phyloP scores from a whole-genome alignment of 2,113 vertebrate genomes.

The Dolichallabes microphthalmus region DNA sequence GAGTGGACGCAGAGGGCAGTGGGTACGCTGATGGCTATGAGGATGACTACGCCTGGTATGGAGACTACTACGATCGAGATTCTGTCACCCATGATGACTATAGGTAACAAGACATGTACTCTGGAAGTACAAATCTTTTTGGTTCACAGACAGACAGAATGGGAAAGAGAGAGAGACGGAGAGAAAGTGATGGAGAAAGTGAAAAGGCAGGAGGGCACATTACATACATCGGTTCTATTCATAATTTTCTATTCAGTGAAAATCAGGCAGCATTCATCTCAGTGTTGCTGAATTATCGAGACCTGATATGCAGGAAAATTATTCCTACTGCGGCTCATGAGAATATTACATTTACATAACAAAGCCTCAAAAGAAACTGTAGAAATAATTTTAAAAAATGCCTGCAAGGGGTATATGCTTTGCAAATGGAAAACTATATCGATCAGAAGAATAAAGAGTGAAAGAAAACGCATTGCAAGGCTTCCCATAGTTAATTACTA shows the following conservation, averaged over 20 bases:
- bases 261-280: constrained; percentile 7
- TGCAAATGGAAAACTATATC: neutral
- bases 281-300: neutral
- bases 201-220: neutral
- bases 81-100: constrained; percentile 72
- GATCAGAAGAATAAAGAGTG: neutral
- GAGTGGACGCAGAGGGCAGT: constrained; percentile 66
- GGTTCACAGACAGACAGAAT: neutral
- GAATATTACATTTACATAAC: constrained; percentile 19
- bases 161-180: neutral
- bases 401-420: neutral
- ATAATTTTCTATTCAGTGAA: neutral
- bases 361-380: neutral
- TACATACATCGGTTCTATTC: neutral
- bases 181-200: neutral
- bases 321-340: neutral
- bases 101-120: constrained; percentile 65
- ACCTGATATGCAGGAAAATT: neutral
- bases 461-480: neutral
- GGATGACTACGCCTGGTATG: constrained; percentile 75
- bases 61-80: constrained; percentile 73
- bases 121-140: neutral
- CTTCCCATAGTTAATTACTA: neutral
- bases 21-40: constrained; percentile 70
- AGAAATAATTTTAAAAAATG: neutral